phyloP scores from a whole-genome alignment of 2,797 vertebrate genomes.

The Melopsittacus undulatus region DNA sequence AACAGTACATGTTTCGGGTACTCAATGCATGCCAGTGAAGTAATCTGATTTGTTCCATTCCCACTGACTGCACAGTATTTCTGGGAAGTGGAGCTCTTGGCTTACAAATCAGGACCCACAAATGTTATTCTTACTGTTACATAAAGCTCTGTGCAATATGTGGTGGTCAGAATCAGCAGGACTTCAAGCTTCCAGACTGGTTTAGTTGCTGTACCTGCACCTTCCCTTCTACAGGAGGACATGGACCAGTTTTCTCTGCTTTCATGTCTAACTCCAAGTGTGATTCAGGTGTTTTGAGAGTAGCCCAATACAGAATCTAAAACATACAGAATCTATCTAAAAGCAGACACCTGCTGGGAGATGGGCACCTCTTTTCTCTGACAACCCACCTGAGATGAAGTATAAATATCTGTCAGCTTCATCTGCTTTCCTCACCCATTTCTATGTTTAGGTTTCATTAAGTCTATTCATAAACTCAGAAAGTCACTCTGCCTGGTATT shows the following conservation, averaged over 20 bases:
- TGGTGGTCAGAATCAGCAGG: neutral
- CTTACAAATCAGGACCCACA: neutral
- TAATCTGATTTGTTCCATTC: constrained; percentile 6
- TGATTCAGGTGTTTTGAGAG: neutral
- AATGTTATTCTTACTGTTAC: neutral
- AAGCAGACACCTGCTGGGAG: neutral
- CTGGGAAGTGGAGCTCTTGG: neutral
- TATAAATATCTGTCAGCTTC: neutral
- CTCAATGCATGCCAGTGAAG: neutral
- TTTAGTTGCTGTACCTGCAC: neutral
- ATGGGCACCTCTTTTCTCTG: neutral
- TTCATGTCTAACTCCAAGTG: neutral
- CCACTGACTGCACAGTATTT: neutral
- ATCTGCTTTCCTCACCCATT: fast-evolving
- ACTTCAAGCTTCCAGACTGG: neutral
- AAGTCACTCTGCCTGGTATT: neutral
- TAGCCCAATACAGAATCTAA: neutral
- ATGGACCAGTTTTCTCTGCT: neutral
- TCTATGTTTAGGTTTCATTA: neutral
- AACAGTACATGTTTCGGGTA: neutral
- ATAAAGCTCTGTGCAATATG: neutral
- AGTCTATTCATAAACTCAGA: neutral
- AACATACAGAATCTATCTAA: neutral
- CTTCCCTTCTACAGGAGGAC: neutral
- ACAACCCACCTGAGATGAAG: neutral